These are phyloP conservation scores for Timandra comae DNA, from an alignment of 2,888 invertebrate genomes.

Conservation along the genomic window DNA sequence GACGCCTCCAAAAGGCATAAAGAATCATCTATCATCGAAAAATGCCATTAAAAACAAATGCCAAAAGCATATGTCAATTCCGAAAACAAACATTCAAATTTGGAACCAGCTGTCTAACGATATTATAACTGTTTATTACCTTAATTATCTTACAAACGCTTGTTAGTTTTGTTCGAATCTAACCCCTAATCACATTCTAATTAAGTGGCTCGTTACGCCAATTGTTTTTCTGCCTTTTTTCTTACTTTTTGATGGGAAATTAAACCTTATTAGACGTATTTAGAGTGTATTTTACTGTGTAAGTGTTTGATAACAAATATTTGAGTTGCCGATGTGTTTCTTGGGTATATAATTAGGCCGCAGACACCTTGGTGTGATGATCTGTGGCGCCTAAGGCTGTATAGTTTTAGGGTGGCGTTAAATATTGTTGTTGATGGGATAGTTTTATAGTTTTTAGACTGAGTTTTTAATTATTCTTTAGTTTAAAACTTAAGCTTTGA, in stretches of 20 bases:
- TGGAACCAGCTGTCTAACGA: slow-evolving; percentile 62
- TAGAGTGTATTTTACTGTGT: slow-evolving; percentile 10
- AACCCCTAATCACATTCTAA: slow-evolving; percentile 72
- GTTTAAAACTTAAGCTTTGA: too few species aligned
- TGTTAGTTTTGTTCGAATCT: slow-evolving; percentile 61
- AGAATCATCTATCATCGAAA: too few species aligned
- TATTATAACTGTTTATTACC: slow-evolving; percentile 70
- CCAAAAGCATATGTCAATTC: slow-evolving; percentile 45
- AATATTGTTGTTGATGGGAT: slow-evolving; percentile 24
- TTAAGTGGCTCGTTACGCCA: slow-evolving; percentile 73
- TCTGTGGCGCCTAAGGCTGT: slow-evolving; percentile 61
- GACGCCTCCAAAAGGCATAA: too few species aligned
- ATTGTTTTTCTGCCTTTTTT: slow-evolving; percentile 36
- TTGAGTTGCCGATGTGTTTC: slow-evolving; percentile 59
- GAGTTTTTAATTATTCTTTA: too few species aligned
- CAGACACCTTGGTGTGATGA: slow-evolving; percentile 69
- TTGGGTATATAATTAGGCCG: slow-evolving; percentile 63
- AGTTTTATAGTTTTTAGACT: too few species aligned
- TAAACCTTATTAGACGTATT: slow-evolving; percentile 23
- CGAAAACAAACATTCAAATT: slow-evolving; percentile 56
- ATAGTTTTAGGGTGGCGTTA: slow-evolving; percentile 31
- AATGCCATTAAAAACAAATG: too few species aligned
- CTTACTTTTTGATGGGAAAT: slow-evolving; percentile 21
- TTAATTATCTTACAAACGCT: slow-evolving; percentile 62
- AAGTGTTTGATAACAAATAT: slow-evolving; percentile 44